Base-by-base conservation (phyloP, 2,888 invertebrate species). In the Microchrysa polita region DNA sequence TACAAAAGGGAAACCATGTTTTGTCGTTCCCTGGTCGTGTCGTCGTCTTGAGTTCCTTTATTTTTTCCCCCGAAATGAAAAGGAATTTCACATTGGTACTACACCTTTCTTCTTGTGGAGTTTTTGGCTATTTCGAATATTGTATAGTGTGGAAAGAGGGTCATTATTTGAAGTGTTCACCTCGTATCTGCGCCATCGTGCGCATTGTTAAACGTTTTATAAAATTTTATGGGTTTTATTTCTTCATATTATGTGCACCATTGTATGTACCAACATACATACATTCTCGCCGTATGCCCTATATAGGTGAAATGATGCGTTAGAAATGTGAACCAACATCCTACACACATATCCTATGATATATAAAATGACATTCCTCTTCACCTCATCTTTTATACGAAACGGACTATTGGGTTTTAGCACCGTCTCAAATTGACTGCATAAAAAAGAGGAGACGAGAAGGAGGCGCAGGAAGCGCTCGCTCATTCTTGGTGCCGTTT, bases 151-250 rank as follows among this genome's bases (percentile, higher is more conserved):
- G n/a, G n/a, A n/a, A 7, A 34, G 44, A 52, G 63, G 69, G 60
- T 59, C 55, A 60, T 73, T 74, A 74, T 67, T 27, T 74, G 73
- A 74, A 76, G 73, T 76, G 73, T 57, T 74, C 74, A 74, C 74
- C 73, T 74, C 71, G 72, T 74, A 76, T 76, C 27, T 34, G 59
- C 59, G 40, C 74, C 71, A 74, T 76, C 63, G 71, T 67, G 73
- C n/a, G n/a, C 74, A 74, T 74, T 76, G 76, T 76, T 76, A 76
- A 74, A 76, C 73, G 74, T 76, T 74, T 74, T 76, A 76, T 76
- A 73, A 76, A 76, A 76, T 76, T 74, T 76, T 76, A 76, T 76
- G 71, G 40, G 59, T 74, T 76, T 76, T 76, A 76, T 76, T 76
- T 76, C 76, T 76, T 76, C 44, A 76, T 76, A 48, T 48, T 34